A percentile compares a stretch with the other conserved stretches of the same genome.
Conservation (phyloP, 1,140 invertebrate genomes). For the Scaptomyza graminum region DNA sequence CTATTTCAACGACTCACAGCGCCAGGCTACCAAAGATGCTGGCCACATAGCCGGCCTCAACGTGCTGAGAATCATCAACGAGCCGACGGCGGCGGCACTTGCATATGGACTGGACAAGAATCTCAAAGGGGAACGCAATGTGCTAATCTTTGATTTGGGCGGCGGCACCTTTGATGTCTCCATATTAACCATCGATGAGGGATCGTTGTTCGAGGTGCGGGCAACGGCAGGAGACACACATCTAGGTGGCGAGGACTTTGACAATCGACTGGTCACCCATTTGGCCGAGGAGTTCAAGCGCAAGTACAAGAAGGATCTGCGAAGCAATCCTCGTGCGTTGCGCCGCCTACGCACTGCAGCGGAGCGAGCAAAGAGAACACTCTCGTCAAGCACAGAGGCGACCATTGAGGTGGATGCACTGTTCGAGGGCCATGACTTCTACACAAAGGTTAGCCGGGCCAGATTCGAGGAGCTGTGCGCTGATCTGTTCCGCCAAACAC, state of each 20-base stretch:
- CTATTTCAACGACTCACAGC: constrained; percentile 88
- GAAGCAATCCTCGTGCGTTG: constrained; percentile 89
- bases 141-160: constrained; percentile 90
- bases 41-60: constrained; percentile 88
- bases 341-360: constrained; percentile 90
- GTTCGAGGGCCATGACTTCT: constrained; percentile 92
- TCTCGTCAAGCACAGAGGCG: constrained; percentile 88
- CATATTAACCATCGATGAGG: constrained; percentile 93
- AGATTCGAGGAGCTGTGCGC: constrained; percentile 94
- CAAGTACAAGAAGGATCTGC: constrained; percentile 92
- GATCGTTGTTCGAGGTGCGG: constrained; percentile 91
- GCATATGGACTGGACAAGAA: constrained; percentile 91
- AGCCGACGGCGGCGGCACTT: constrained; percentile 90
- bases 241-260: constrained; percentile 90
- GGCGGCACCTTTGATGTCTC: constrained; percentile 94
- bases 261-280: constrained; percentile 93
- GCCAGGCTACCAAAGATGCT: constrained; percentile 88
- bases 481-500: constrained; percentile 90
- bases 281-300: constrained; percentile 91
- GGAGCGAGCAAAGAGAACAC: constrained; percentile 88
- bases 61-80: constrained; percentile 89
- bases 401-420: constrained; percentile 90
- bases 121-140: constrained; percentile 89
- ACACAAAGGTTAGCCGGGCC: constrained; percentile 92
- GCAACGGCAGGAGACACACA: constrained; percentile 91